Evolutionary conservation across 2,113 vertebrate genomes (phyloP).

Genomic region (Camelus dromedarius): DNA sequence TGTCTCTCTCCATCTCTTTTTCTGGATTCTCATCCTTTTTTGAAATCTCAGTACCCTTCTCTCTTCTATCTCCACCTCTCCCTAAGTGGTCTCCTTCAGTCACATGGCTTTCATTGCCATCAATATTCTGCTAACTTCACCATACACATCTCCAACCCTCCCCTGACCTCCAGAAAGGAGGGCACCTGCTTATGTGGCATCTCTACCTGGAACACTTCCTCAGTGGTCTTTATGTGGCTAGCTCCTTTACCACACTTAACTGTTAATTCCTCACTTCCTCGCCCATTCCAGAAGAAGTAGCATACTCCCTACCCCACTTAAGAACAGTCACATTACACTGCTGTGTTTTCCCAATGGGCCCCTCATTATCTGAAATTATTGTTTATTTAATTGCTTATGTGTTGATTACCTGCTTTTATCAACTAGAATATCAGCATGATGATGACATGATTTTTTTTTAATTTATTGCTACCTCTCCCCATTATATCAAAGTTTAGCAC

Average conservation of each 20-base stretch:
- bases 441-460: not conserved
- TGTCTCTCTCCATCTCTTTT: not conserved
- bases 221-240: not conserved
- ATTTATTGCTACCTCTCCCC: not conserved
- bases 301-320: fast-evolving
- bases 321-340: not conserved
- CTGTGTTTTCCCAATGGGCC: not conserved
- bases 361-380: not conserved
- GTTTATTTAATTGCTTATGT: not conserved
- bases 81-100: not conserved
- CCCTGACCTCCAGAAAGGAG: not conserved
- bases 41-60: not conserved
- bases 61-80: not conserved
- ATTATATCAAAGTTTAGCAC: not conserved
- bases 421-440: not conserved
- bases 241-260: not conserved
- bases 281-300: not conserved
- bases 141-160: not conserved
- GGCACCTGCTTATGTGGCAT: not conserved
- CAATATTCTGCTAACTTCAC: not conserved
- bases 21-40: not conserved
- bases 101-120: not conserved
- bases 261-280: not conserved
- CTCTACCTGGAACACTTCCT: not conserved
- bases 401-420: not conserved